Base-by-base conservation (phyloP, 2,888 invertebrate genomes). In the Tetrapedia diversipes region DNA sequence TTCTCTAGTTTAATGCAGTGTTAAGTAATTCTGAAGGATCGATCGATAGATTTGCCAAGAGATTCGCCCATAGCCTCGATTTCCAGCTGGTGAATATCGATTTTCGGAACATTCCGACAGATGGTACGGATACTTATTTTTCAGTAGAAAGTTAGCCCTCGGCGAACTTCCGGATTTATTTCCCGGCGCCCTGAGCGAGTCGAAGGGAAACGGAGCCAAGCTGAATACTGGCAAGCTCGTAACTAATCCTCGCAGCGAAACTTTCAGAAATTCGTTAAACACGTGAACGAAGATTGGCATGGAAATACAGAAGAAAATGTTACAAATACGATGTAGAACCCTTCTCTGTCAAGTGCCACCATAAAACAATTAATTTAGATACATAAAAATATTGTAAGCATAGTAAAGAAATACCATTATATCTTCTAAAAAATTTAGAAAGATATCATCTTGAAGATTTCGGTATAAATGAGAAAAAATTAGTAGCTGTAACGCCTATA, bases 141-240 rank as follows among this genome's bases (percentile, higher is more conserved):
- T 56, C n/a, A 19, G 22, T 4, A 14, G 24, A 45, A 56, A 66
- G 56, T 66, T 56, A 37, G 43, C 45, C 65, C 29, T 34, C 24
- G 65, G 24, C 32, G 2, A 45, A 66, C 56, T 66, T 66, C 45
- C 16, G 27, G 19, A 59, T 67, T 67, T 67, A 67, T 59, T 49
- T 49, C 59, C 1, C 57, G 29, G 14, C 32, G 57, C 37, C n/a
- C 29, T 22, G 7, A 29, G 24, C 56, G 24, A 37, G 27, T 37
- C 14, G 29, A 32, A 14, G 11, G 14, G 59, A 37, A 37, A 32
- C 34, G n/a, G 3, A 32, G 51, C 14, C 29, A 29, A 64, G 3
- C 41, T 16, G 34, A 53, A 16, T 32, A 34, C 10, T 16, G 29
- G 39, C n/a, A 19, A 22, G 47, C 47, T 47, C n/a, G 34, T 37